Evolutionary conservation across 2,113 vertebrate genomes (phyloP).

Genomic region (western clawed frog (Xenopus tropicalis)): DNA sequence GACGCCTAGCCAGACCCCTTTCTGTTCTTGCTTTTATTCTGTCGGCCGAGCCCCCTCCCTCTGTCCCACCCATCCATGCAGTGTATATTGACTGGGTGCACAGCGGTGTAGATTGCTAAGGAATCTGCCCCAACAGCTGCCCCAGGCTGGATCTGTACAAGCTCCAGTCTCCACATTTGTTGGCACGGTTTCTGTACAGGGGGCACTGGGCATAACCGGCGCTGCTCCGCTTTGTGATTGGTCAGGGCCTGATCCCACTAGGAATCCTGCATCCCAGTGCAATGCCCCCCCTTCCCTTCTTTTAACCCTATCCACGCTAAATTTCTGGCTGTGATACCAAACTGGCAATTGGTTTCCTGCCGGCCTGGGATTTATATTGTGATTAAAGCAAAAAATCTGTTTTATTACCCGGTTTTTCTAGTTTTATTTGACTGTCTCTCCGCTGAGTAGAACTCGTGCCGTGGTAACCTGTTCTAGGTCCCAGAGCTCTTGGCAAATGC

Average conservation of each 20-base stretch:
- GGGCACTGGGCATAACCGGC: neutral
- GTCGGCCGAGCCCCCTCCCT: neutral
- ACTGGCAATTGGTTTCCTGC: conserved; percentile 25
- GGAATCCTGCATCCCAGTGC: neutral
- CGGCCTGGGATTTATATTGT: conserved; percentile 28
- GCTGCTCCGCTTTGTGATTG: neutral
- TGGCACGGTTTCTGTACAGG: neutral
- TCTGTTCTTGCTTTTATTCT: neutral
- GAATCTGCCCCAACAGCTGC: neutral
- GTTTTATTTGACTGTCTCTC: neutral
- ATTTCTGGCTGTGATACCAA: conserved; percentile 27
- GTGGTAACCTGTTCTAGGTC: too few species aligned
- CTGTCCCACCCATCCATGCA: neutral
- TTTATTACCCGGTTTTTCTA: conserved; percentile 20
- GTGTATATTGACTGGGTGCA: too few species aligned
- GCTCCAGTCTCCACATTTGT: too few species aligned
- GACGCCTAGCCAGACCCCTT: neutral
- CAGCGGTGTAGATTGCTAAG: neutral
- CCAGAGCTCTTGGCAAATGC: too few species aligned
- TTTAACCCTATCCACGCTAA: conserved; percentile 15
- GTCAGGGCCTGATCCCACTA: neutral
- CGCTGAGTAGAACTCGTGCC: too few species aligned
- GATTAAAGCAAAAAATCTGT: conserved; percentile 32
- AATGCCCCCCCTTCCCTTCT: neutral
- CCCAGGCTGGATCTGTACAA: too few species aligned